Conservation (phyloP, 23 tunicate genomes). For the Clavelina lepadiformis region DNA sequence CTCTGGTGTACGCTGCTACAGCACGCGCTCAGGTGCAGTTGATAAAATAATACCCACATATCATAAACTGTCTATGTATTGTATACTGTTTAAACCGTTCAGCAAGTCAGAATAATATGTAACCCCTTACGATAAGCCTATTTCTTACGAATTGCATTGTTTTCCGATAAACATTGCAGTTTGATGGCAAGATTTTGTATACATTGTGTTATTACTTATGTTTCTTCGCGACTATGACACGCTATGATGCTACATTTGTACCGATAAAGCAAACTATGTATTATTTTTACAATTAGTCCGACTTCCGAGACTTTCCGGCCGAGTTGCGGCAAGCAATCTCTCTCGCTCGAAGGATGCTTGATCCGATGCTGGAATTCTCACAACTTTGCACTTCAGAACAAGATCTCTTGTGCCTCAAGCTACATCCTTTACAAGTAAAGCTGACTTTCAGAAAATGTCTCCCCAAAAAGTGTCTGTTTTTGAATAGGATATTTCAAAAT, state of each 20-base stretch:
- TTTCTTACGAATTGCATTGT: too few relatives aligned
- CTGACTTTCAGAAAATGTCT: background rate
- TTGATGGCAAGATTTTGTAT: too few relatives aligned
- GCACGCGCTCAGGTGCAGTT: constrained; percentile 72
- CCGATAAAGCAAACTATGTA: too few relatives aligned
- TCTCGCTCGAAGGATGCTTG: constrained; percentile 79
- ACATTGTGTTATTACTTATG: too few relatives aligned
- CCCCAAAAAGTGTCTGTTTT: background rate
- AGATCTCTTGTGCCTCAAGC: constrained; percentile 79
- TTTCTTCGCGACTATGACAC: too few relatives aligned
- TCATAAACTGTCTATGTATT: too few relatives aligned
- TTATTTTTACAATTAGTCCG: constrained; percentile 43
- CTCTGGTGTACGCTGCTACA: constrained; percentile 73
- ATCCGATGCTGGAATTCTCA: constrained; percentile 88
- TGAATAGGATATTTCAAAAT: background rate
- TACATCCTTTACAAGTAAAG: constrained; percentile 69
- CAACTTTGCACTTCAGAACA: constrained; percentile 88
- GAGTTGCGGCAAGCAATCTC: constrained; percentile 89
- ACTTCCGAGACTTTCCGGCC: constrained; percentile 86
- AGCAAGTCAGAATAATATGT: too few relatives aligned
- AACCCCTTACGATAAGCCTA: too few relatives aligned
- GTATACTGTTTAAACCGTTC: too few relatives aligned
- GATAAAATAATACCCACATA: too few relatives aligned
- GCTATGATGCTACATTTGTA: background rate
- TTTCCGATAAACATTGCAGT: too few relatives aligned